These are phyloP conservation scores for Tympanuchus pallidicinctus DNA, from an alignment of 2,113 vertebrate genomes.

Conservation along the genomic window DNA sequence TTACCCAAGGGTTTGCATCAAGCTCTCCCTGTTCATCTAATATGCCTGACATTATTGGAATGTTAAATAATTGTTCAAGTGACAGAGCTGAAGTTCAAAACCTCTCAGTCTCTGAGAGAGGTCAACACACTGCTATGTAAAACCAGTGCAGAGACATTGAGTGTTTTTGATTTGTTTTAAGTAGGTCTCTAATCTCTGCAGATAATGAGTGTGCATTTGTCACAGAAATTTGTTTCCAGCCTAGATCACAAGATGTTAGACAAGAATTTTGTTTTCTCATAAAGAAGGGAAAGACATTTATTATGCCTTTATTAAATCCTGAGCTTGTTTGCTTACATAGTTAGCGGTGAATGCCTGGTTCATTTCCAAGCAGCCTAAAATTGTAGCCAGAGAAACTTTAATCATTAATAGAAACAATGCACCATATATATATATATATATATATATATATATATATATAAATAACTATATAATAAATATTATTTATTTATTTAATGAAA, in stretches of 20 bases:
- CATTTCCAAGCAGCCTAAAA: background rate
- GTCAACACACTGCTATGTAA: slow-evolving; percentile 37
- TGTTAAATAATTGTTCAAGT: slow-evolving; percentile 48
- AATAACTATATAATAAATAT: no score
- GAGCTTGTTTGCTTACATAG: slow-evolving; percentile 43
- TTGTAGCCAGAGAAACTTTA: background rate
- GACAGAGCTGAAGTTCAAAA: slow-evolving; percentile 49
- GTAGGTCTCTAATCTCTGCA: slow-evolving; percentile 52
- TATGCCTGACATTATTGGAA: slow-evolving; percentile 10
- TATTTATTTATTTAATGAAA: background rate
- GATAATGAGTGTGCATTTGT: slow-evolving; percentile 52
- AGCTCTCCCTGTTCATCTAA: background rate
- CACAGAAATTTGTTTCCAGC: slow-evolving; percentile 58
- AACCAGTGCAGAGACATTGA: slow-evolving; percentile 1
- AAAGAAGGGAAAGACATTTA: slow-evolving; percentile 15
- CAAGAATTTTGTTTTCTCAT: background rate
- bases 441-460: no score
- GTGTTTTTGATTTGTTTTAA: slow-evolving; percentile 42
- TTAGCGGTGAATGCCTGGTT: slow-evolving; percentile 8
- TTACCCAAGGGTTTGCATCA: background rate
- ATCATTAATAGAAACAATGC: background rate
- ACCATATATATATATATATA: background rate
- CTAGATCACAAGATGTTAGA: slow-evolving; percentile 45
- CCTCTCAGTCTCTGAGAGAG: slow-evolving; percentile 17
- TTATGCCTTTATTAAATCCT: slow-evolving; percentile 39